Percentiles rank a stretch among this genome's conserved stretches.
phyloP scores from a whole-genome alignment of 2,113 vertebrate species.

The Tragelaphus buxtoni region DNA sequence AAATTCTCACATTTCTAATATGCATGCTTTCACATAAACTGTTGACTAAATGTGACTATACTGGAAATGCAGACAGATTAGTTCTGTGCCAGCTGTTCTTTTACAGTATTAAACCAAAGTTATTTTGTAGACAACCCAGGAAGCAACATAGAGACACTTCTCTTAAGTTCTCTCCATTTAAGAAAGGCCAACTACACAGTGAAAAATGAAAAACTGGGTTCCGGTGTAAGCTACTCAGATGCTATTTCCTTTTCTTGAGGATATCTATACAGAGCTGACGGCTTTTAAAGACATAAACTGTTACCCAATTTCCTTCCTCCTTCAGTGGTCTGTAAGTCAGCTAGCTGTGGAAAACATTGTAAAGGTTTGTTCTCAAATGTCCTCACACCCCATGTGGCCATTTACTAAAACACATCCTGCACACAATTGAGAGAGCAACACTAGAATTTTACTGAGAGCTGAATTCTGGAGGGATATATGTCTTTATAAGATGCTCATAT shows the following conservation, averaged over 20 bases:
- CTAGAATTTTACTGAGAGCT: background rate
- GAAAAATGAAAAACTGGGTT: constrained; percentile 38
- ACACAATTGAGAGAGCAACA: constrained; percentile 16
- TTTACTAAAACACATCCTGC: constrained; percentile 61
- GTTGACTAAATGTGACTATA: background rate
- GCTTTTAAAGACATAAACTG: constrained; percentile 48
- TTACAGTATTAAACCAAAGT: background rate
- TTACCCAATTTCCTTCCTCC: constrained; percentile 66
- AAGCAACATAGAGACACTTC: background rate
- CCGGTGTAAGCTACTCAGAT: background rate
- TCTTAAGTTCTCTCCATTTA: background rate
- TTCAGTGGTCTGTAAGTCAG: constrained; percentile 30
- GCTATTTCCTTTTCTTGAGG: constrained; percentile 53
- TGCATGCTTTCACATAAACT: background rate
- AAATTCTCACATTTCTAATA: background rate
- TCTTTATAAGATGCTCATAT: background rate
- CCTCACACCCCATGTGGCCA: background rate
- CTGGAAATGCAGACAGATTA: background rate
- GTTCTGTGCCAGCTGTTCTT: background rate
- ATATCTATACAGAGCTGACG: constrained; percentile 56
- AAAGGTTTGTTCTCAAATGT: constrained; percentile 1
- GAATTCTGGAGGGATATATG: background rate
- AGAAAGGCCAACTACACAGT: background rate
- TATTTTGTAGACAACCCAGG: background rate
- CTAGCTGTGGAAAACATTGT: constrained; percentile 25